Conservation (phyloP, 2,113 vertebrate species). For the Dinomys branickii region DNA sequence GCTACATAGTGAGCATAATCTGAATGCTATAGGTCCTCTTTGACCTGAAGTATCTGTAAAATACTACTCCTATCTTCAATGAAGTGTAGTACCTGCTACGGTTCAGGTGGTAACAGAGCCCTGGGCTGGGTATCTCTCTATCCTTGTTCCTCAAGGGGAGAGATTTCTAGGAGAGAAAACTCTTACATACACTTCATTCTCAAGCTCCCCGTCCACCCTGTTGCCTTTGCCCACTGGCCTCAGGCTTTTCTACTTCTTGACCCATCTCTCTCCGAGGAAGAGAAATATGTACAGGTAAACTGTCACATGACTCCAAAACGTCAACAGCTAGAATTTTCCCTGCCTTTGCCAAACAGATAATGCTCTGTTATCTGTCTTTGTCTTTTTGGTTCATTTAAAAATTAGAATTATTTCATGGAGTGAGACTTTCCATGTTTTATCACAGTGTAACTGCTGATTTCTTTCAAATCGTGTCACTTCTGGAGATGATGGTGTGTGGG, state of each 20-base stretch:
- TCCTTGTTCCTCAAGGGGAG: not conserved
- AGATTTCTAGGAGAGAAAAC: not conserved
- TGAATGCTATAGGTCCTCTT: not conserved
- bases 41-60: not conserved
- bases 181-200: not conserved
- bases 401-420: not conserved
- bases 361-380: not conserved
- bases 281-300: not conserved
- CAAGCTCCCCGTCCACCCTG: not conserved
- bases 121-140: not conserved
- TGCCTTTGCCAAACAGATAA: not conserved
- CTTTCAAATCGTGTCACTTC: not conserved
- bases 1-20: not conserved
- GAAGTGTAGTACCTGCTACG: not conserved
- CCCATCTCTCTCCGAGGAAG: not conserved
- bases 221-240: not conserved
- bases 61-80: not conserved
- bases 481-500: not conserved
- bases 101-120: not conserved
- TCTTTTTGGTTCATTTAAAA: conserved; percentile 25
- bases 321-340: not conserved
- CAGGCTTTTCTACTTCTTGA: not conserved
- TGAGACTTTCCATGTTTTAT: not conserved
- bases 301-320: not conserved
- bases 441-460: conserved; percentile 23